phyloP scores from a whole-genome alignment of 2,888 invertebrate species.

The Drosophila nigricruria region DNA sequence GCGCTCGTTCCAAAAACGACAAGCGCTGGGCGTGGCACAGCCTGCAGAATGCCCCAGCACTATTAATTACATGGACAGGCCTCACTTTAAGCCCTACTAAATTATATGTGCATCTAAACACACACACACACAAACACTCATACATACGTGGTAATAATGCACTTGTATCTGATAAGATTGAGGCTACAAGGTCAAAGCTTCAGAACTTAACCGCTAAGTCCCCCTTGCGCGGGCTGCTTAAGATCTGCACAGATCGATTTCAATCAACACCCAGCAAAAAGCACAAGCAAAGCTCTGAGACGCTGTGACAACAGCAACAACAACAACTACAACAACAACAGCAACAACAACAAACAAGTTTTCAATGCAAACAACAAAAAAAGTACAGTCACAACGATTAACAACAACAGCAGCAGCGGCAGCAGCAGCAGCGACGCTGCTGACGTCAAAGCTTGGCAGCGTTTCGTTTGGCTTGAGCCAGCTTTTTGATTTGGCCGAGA shows the following conservation, averaged over 20 bases:
- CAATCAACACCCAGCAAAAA: slow-evolving; percentile 61
- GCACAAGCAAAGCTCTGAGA: slow-evolving; percentile 31
- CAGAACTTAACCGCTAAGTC: slow-evolving; percentile 23
- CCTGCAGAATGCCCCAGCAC: slow-evolving; percentile 28
- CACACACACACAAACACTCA: neutral
- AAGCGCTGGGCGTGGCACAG: slow-evolving; percentile 69
- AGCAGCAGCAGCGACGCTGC: slow-evolving; percentile 23
- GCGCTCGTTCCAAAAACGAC: slow-evolving; percentile 73
- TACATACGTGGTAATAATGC: neutral
- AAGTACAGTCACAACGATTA: slow-evolving; percentile 75
- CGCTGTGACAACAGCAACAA: slow-evolving; percentile 41
- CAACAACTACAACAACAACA: slow-evolving; percentile 54
- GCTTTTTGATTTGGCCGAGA: slow-evolving; percentile 76
- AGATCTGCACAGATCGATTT: slow-evolving; percentile 63
- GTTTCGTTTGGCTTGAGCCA: slow-evolving; percentile 59
- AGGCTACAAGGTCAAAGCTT: slow-evolving; percentile 65
- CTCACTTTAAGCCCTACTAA: slow-evolving; percentile 53
- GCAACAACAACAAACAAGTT: slow-evolving; percentile 67
- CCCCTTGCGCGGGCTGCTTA: slow-evolving; percentile 12
- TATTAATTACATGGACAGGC: slow-evolving; percentile 70
- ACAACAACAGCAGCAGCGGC: slow-evolving; percentile 54
- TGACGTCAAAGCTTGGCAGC: slow-evolving; percentile 63
- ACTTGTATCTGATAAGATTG: slow-evolving; percentile 49
- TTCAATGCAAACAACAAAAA: slow-evolving; percentile 70
- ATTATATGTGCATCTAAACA: slow-evolving; percentile 41